Evolutionary conservation across 2,797 vertebrate genomes (phyloP).

Genomic region (Cygnus olor): DNA sequence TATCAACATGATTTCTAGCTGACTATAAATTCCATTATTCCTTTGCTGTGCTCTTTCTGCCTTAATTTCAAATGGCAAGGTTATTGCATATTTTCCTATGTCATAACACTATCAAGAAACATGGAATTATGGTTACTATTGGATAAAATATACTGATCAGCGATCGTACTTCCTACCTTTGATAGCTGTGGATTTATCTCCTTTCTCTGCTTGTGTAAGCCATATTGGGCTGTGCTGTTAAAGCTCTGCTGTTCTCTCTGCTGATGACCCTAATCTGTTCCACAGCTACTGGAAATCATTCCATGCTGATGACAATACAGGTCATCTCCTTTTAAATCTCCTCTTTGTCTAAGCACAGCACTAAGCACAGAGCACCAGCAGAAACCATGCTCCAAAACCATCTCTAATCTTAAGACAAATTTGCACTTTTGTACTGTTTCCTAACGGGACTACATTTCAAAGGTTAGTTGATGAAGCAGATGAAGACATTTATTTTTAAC

Average conservation of each 20-base stretch:
- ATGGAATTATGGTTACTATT: background rate
- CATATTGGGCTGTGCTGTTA: constrained; percentile 53
- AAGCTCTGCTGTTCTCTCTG: constrained; percentile 50
- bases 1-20: background rate
- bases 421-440: background rate
- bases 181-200: constrained; percentile 48
- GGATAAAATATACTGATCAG: background rate
- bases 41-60: background rate
- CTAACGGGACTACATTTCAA: background rate
- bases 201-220: constrained; percentile 40
- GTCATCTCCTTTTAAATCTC: constrained; percentile 46
- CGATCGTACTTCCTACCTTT: constrained; percentile 61
- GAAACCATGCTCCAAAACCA: background rate
- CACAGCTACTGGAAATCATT: constrained; percentile 38
- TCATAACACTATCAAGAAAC: background rate
- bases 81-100: background rate
- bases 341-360: background rate
- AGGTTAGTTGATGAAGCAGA: background rate
- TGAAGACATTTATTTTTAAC: background rate
- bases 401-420: background rate
- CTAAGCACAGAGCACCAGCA: background rate
- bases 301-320: constrained; percentile 45
- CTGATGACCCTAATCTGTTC: constrained; percentile 70
- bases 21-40: background rate
- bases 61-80: background rate